Evolutionary conservation across 2,888 invertebrate species (phyloP), one percentile per base, ranked within the genome.

Genomic region (Athalia rosae): DNA sequence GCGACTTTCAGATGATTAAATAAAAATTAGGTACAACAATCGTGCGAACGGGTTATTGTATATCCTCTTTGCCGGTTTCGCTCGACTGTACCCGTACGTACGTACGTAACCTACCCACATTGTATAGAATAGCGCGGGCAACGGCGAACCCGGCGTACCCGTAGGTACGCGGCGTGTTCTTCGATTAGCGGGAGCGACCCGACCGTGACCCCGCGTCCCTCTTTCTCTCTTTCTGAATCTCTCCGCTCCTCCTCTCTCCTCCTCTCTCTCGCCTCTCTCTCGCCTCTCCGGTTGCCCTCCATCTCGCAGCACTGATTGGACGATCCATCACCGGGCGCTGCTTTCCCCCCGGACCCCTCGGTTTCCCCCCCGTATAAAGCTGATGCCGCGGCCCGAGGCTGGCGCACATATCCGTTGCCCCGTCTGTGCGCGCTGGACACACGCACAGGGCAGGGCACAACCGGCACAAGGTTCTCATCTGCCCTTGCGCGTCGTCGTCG

Each of bases 221-320:
- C 81, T 82, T 81, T 81, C 81, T 82, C 80, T 80, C 79, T 81
- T 78, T 79, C 82, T 82, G 80, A 81, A 78, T 79, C 78, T 69
- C 79, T 82, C 81, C 28, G 50, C 66, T 28, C 11, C 81, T 84
- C 83, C 82, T 82, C 82, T 81, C 84, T 81, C 79, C 80, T 79
- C 77, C 77, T 79, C 71, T 84, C 84, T 73, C 79, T 80, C 79
- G 80, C 78, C 41, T 43, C 69, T 53, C 59, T 50, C 48, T 59
- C 84, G 85, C 85, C 82, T 82, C 84, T 84, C 84, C 84, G 28
- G 28, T 28, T 28, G 88, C 88, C 87, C 88, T 89, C 88, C 89
- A 89, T 89, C 89, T 89, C 89, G 88, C 89, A 89, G 91, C 90
- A 90, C 91, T 91, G 92, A 92, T 92, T 92, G 92, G 92, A 91